Evolutionary conservation across 2,888 invertebrate species (phyloP), one percentile per base, ranked within the genome.

Genomic region (Acleris emargana): DNA sequence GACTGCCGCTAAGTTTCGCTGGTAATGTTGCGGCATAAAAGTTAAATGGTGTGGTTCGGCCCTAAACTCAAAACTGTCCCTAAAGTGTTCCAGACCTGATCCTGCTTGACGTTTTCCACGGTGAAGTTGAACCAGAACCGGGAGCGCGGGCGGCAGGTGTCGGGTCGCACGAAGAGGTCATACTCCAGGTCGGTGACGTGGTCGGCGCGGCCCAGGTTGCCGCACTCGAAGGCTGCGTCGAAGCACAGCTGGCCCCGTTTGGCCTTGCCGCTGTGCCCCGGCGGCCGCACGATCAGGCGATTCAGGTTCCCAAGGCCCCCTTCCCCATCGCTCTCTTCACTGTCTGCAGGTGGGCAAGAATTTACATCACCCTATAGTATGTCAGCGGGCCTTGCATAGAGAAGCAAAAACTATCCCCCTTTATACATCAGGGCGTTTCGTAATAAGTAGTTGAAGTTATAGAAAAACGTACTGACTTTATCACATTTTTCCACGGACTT

Each of bases 71-170:
- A 13, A 38, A 13, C 4, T 13, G 32, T 13, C 4, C 38, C 9
- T 11, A 32, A 32, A 16, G 32, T 53, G 77, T 81, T 32, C 7
- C 32, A 32, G 38, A 96, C 97, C 94, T 99, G 99, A 84, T 99
- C 98, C 68, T 96, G 94, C 76, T 96, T 96, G 0, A 97, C 97
- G 84, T 99, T 99, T 84, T 99, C 99, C 45, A 99, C 99, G 1
- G 98, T 98, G 82, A 99, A 99, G 90, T 99, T 98, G 88, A 99
- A 99, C 99, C 99, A 99, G 74, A 99, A 96, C 57, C 99, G 93
- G 70, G 96, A 95, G 52, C 98, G 94, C 0, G 99, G 98, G 83
- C 98, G 97, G 86, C 99, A 98, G 0, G 99, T 99, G 86, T 99
- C 99, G 0, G 99, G 99, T 51, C 99, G 94, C 62, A 99, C 95